Base-by-base conservation (phyloP, 2,797 vertebrate species). In the Miichthys miiuy region DNA sequence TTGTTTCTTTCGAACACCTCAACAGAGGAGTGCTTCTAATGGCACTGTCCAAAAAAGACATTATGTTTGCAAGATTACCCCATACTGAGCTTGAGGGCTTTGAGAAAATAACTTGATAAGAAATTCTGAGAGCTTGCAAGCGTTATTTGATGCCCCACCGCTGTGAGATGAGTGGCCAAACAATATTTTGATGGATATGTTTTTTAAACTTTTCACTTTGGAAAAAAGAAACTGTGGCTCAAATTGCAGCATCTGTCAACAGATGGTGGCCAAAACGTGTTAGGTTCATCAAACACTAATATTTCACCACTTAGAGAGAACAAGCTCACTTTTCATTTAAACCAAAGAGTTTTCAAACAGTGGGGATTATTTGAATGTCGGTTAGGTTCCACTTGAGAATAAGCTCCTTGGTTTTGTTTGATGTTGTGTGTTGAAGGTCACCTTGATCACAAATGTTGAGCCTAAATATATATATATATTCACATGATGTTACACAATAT, bases 251-350 rank as follows among this genome's bases (percentile, higher is more conserved):
- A 10, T 17, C 52, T 30, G 48, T 71, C 46, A 61, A 68, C 60
- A 75, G 47, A 77, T 21, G 57, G 23, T 51, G 67, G 48, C 21
- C 47, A 58, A 50, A 69, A 34, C 12, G 52, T 7, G 0, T 13
- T 18, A 17, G 54, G 48, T 73, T 77, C 60, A 84, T 83, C 41
- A 86, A 85, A 79, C 50, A 85, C 83, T 82, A 46, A 69, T 57
- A 54, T 57, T 71, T 80, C 30, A 47, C 25, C 52, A 46, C 42
- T 48, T 55, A 51, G 55, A 27, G 44, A 60, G 30, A 47, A 65
- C 6, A 25, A 51, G 27, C 34, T 73, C n/a, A 16, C 8, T 57
- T 42, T 51, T 57, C 34, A 38, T 38, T 9, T 9, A 46, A 48
- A 68, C 42, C 27, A 57, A 51, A 1, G 4, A 20, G 20, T 52